A percentile compares a stretch with the other conserved stretches of the same genome.
phyloP scores from a whole-genome alignment of 2,888 invertebrate species.

The Xestia rhomboidea region DNA sequence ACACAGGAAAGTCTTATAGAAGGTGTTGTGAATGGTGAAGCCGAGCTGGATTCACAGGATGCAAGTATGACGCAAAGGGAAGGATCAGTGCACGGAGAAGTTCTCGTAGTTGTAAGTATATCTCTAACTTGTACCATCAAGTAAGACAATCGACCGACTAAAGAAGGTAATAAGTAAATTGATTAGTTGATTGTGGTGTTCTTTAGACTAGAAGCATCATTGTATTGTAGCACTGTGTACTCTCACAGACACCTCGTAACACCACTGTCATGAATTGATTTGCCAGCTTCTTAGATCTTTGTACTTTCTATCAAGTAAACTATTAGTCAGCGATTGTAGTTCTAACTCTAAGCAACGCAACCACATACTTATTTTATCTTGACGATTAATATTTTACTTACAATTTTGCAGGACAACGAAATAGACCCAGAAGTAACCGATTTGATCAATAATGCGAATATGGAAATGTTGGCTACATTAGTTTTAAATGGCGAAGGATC shows the following conservation, averaged over 20 bases:
- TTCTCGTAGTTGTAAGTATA: slow-evolving; percentile 88
- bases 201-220: slow-evolving; percentile 86
- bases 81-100: slow-evolving; percentile 83
- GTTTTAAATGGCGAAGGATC: slow-evolving; percentile 97
- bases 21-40: slow-evolving; percentile 87
- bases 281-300: slow-evolving; percentile 88
- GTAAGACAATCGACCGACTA: slow-evolving; percentile 78
- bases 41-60: slow-evolving; percentile 88
- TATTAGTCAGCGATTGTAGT: slow-evolving; percentile 80
- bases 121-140: slow-evolving; percentile 74
- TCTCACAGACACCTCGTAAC: slow-evolving; percentile 86
- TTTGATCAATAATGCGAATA: slow-evolving; percentile 94
- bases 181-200: slow-evolving; percentile 87
- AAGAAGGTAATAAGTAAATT: slow-evolving; percentile 85
- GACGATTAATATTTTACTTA: slow-evolving; percentile 26
- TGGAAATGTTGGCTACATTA: slow-evolving; percentile 97
- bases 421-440: slow-evolving; percentile 92
- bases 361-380: slow-evolving; percentile 21
- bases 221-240: slow-evolving; percentile 86
- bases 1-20: slow-evolving; percentile 88
- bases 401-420: slow-evolving; percentile 84
- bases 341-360: slow-evolving; percentile 51
- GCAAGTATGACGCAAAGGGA: slow-evolving; percentile 86
- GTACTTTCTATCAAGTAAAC: slow-evolving; percentile 69
- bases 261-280: slow-evolving; percentile 87